Conservation (phyloP, 2,797 vertebrate genomes). For the Astyanax mexicanus region DNA sequence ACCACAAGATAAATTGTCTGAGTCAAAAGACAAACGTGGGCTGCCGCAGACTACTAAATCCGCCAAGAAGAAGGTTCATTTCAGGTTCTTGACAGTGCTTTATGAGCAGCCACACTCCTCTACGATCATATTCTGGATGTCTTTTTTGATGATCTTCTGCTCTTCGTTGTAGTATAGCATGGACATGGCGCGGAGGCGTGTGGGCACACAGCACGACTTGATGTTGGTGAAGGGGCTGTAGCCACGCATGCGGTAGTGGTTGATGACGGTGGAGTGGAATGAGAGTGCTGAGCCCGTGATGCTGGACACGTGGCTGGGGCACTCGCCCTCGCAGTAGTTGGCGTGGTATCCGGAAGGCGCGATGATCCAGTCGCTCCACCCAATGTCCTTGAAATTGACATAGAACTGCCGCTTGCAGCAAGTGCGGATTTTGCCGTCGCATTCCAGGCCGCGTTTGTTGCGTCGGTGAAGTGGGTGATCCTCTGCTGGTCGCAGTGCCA, state of each 20-base stretch:
- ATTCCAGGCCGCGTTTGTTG: constrained; percentile 85
- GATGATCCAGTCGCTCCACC: constrained; percentile 99
- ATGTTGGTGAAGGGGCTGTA: constrained; percentile 88
- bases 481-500: constrained; percentile 83
- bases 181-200: constrained; percentile 89
- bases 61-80: constrained; percentile 12
- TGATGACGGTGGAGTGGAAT: constrained; percentile 90
- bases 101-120: constrained; percentile 91
- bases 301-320: constrained; percentile 87
- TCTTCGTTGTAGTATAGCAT: constrained; percentile 90
- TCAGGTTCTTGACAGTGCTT: constrained; percentile 22
- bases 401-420: constrained; percentile 91
- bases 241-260: constrained; percentile 88
- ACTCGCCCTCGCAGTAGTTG: constrained; percentile 91
- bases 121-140: constrained; percentile 92
- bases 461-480: constrained; percentile 81
- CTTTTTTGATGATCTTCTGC: constrained; percentile 91
- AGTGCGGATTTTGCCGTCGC: constrained; percentile 86
- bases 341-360: constrained; percentile 90
- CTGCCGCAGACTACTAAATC: constrained; percentile 38
- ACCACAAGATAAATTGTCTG: constrained; percentile 34
- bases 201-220: constrained; percentile 90
- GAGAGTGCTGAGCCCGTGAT: constrained; percentile 86
- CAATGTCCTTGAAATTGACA: constrained; percentile 92
- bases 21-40: constrained; percentile 41